Evolutionary conservation across 2,888 invertebrate species (phyloP), one percentile per base, ranked within the genome.

Genomic region (Scelioninae gen. 1): DNA sequence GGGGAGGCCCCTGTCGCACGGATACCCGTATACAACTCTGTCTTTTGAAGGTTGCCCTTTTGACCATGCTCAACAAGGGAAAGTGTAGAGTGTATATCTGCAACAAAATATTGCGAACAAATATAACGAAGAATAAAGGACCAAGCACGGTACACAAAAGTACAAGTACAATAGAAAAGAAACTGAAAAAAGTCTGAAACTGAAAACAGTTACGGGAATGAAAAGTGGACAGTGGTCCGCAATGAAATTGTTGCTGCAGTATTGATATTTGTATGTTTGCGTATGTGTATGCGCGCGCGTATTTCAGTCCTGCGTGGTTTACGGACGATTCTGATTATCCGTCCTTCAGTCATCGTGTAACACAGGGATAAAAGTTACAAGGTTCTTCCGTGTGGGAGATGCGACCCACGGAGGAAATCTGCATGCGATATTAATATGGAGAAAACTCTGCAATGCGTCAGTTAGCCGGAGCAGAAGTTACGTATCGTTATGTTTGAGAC

Each of bases 381-480:
- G 43, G 23, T 16, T 23, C 23, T 23, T 23, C 23, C n/a, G n/a
- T n/a, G n/a, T 38, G 38, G 38, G 10, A 38, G 38, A 38, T 0
- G 38, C 23, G 23, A 23, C 4, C 23, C 23, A 23, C 23, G 23
- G 23, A 23, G 23, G 4, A 38, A 38, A 38, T 38, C 9, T 38
- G 38, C 38, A 95, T 95, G 95, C 95, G 95, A 95, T 95, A 95
- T 95, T 95, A 95, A 95, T 95, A 95, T 95, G 94, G 66, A 85
- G 94, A 94, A 94, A 94, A 87, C 88, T 89, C 93, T 93, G 93
- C 93, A 93, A 89, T 92, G 92, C 91, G 93, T 93, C 93, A 89
- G 81, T 43, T 82, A 83, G 47, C 32, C 34, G 47, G 38, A 62
- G 62, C 55, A 68, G 71, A 82, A 79, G 76, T 78, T 68, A 53